Percentiles rank a stretch among this genome's conserved stretches.
Conservation (phyloP, 1,140 invertebrate species). For the Mercenaria mercenaria region DNA sequence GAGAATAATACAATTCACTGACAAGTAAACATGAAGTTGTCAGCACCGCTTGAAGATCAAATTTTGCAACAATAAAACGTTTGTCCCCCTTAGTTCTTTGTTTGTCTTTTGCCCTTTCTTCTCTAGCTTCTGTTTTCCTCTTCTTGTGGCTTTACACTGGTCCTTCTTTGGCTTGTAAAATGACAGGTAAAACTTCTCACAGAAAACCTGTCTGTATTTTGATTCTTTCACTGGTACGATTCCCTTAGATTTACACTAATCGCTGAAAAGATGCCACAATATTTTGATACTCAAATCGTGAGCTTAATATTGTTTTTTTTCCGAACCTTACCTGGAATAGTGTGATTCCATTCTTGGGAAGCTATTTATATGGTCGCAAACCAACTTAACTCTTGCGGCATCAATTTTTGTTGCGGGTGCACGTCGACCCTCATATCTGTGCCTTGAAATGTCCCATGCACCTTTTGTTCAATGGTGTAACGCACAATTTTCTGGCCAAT, state of each 20-base stretch:
- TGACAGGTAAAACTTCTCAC: neutral
- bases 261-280: neutral
- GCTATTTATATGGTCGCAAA: neutral
- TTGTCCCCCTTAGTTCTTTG: neutral
- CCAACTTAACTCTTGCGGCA: neutral
- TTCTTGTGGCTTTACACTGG: constrained; percentile 14
- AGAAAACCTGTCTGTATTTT: constrained; percentile 19
- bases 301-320: neutral
- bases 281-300: neutral
- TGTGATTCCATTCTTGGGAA: constrained; percentile 38
- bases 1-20: constrained; percentile 38
- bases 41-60: constrained; percentile 53
- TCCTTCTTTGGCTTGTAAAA: neutral
- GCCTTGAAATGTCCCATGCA: neutral
- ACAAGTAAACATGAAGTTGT: constrained; percentile 23
- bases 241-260: neutral
- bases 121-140: constrained; percentile 7
- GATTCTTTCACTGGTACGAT: neutral
- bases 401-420: neutral
- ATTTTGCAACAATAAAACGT: constrained; percentile 16
- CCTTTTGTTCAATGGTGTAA: neutral
- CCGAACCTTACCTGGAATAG: neutral
- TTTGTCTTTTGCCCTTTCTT: constrained; percentile 42
- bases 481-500: neutral
- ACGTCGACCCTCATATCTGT: neutral